phyloP scores from a whole-genome alignment of 2,113 vertebrate genomes.

The Leucoraja erinaceus region DNA sequence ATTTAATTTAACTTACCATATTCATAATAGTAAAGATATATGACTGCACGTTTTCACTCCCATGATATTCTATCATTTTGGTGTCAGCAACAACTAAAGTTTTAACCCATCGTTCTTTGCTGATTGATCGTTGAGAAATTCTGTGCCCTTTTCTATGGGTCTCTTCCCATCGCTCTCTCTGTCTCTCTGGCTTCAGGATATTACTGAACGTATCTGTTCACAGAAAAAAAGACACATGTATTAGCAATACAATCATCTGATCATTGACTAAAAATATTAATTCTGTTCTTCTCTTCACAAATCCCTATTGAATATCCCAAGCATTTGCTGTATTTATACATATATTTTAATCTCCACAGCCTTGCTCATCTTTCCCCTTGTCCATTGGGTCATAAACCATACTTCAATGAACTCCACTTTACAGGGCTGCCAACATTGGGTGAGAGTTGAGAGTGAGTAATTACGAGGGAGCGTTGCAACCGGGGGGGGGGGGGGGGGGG shows the following conservation, averaged over 20 bases:
- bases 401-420: not conserved
- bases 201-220: constrained; percentile 60
- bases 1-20: constrained; percentile 66
- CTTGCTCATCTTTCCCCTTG: no score
- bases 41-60: constrained; percentile 81
- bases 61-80: constrained; percentile 91
- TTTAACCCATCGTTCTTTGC: constrained; percentile 93
- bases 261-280: not conserved
- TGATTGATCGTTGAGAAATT: constrained; percentile 75
- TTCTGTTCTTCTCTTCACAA: no score
- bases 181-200: constrained; percentile 55
- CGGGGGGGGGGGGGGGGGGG: no score
- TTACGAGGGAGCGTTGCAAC: no score
- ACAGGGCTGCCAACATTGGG: no score
- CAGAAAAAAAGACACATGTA: not conserved
- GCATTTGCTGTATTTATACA: no score
- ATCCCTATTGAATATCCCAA: no score
- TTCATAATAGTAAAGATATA: constrained; percentile 98
- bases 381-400: no score
- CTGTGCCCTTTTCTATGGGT: constrained; percentile 49
- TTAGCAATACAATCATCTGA: not conserved
- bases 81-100: constrained; percentile 90
- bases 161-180: constrained; percentile 63
- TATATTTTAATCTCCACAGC: no score
- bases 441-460: no score